Evolutionary conservation across 2,797 vertebrate species (phyloP), one percentile per base, ranked within the genome.

Genomic region (Ctenopoma multispine): DNA sequence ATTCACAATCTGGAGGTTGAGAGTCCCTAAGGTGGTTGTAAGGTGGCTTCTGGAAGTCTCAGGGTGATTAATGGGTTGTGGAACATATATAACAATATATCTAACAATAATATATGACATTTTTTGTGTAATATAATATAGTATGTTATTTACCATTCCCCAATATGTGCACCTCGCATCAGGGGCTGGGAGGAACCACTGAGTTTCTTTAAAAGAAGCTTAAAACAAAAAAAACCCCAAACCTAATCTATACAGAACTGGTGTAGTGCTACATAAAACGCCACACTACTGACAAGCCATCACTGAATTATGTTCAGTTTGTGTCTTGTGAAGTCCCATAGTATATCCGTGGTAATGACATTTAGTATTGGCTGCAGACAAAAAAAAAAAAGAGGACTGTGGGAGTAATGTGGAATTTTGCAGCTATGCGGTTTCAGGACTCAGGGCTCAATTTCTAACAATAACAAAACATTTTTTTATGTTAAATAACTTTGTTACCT

Each of bases 1-100:
- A 76, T 79, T 89, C 77, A 87, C 69, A 75, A 55, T 70, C 53
- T 44, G 53, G 55, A 15, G 47, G 51, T 49, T 72, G 24, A 29
- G 58, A 65, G 34, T 57, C 63, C 40, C 40, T 11, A 43, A 65
- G 43, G 69, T 40, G 53, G 55, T 58, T 66, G n/a, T 44, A 56
- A 57, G 63, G 82, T 75, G 64, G 72, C 40, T 65, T 70, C 53
- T 70, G 61, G 72, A 66, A 67, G 73, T 79, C 60, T 72, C 12
- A 34, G 68, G 57, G 55, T 70, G 75, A 79, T 70, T 60, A 55
- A 79, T 57, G 13, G 41, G 27, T 47, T 58, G 14, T 18, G 44
- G 44, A 64, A 80, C 67, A 74, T 46, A 46, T 34, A 69, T 41
- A 41, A 41, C 15, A 41, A 41, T 41, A 40, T 4, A 1, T 17